These are phyloP conservation scores for Eristalinus aeneus DNA, from an alignment of 2,888 invertebrate genomes.

Conservation along the genomic window DNA sequence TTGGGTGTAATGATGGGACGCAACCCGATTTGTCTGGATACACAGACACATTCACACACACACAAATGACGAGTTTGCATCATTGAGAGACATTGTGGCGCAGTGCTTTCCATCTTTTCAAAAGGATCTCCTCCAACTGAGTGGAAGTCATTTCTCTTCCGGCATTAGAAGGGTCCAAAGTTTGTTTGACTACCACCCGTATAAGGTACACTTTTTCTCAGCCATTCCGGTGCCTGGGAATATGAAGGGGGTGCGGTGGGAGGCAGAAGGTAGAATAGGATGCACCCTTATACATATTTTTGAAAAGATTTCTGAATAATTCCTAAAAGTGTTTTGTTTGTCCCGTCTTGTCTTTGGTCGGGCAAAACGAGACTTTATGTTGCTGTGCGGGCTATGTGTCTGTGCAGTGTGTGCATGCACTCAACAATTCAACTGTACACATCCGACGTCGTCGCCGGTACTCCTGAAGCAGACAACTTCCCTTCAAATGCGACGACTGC, in stretches of 20 bases:
- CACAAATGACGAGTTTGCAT: constrained; percentile 14
- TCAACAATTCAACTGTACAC: constrained; percentile 25
- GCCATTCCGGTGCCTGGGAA: neutral
- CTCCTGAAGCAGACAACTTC: constrained; percentile 33
- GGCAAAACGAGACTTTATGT: constrained; percentile 45
- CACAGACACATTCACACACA: neutral
- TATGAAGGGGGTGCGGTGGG: neutral
- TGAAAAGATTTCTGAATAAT: constrained; percentile 59
- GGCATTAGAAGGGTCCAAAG: constrained; percentile 51
- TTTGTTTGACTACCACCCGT: neutral
- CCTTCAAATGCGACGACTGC: neutral
- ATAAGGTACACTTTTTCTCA: neutral
- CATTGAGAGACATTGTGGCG: constrained; percentile 41
- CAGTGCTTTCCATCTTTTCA: neutral
- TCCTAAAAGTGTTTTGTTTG: constrained; percentile 67
- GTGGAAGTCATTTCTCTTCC: constrained; percentile 61
- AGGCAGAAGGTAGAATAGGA: neutral
- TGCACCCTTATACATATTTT: constrained; percentile 15
- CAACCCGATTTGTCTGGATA: constrained; percentile 38
- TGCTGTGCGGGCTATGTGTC: neutral
- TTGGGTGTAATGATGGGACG: constrained; percentile 25
- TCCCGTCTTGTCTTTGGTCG: constrained; percentile 65
- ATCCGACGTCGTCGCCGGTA: constrained; percentile 33
- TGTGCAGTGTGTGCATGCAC: constrained; percentile 23
- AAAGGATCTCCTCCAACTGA: constrained; percentile 6